phyloP scores from a whole-genome alignment of 92 coral and sea anemone species.

The Muricea muricata region DNA sequence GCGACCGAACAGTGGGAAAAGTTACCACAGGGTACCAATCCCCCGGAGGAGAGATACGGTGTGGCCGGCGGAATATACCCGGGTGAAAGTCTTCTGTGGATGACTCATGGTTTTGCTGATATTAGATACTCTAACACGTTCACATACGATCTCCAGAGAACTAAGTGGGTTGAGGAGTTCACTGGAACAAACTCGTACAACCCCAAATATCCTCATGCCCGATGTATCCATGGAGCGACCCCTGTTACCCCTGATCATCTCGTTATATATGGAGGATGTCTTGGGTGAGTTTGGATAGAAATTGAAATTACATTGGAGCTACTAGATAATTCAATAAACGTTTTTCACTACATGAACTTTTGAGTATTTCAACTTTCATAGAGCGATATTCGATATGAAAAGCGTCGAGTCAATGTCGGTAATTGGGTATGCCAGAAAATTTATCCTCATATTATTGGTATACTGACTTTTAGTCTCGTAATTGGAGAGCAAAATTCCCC shows the following conservation, averaged over 20 bases:
- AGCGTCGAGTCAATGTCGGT: no score
- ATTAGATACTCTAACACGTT: constrained; percentile 85
- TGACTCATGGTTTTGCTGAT: constrained; percentile 86
- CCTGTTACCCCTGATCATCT: constrained; percentile 82
- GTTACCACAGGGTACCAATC: constrained; percentile 73
- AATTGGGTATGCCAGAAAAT: no score
- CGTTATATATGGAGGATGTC: constrained; percentile 92
- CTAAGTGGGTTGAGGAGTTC: constrained; percentile 83
- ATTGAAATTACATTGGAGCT: no score
- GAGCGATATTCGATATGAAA: no score
- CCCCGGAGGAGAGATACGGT: constrained; percentile 85
- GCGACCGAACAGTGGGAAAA: constrained; percentile 57
- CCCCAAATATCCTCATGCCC: constrained; percentile 84
- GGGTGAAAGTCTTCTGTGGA: constrained; percentile 72
- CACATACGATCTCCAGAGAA: constrained; percentile 68
- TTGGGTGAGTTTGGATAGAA: constrained; percentile 72
- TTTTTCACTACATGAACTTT: no score
- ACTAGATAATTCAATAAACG: no score
- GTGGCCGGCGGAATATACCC: constrained; percentile 87
- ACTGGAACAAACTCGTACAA: constrained; percentile 90
- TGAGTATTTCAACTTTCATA: no score
- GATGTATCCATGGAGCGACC: constrained; percentile 86
- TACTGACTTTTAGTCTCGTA: no score
- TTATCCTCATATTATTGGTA: no score
- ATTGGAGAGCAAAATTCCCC: no score